Evolutionary conservation across 2,113 vertebrate species (phyloP).

Genomic region (Cygnus atratus): DNA sequence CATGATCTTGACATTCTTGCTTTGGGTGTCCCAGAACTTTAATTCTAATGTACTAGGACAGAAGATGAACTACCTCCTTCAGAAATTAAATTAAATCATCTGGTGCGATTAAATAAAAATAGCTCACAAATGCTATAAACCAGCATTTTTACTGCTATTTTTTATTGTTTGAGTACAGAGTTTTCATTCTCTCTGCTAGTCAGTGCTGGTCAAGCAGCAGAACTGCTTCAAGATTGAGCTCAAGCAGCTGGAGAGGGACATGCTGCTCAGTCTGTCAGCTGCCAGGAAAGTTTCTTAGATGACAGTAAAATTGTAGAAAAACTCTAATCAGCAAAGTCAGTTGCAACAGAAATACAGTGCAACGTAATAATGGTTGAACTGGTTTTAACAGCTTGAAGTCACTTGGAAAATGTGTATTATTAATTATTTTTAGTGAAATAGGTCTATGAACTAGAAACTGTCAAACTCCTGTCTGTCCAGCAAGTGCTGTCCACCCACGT

Average conservation of each 20-base stretch:
- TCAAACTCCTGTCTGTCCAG: background rate
- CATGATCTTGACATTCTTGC: background rate
- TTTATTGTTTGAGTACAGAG: background rate
- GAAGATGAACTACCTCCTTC: background rate
- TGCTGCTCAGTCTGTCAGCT: slow-evolving; percentile 80
- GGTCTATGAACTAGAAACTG: background rate
- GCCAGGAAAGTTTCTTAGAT: slow-evolving; percentile 81
- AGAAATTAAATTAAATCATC: background rate
- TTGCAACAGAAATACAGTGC: slow-evolving; percentile 76
- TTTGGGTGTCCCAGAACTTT: background rate
- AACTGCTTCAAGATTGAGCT: slow-evolving; percentile 84
- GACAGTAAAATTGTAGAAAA: slow-evolving; percentile 83
- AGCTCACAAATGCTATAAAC: background rate
- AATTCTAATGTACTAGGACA: background rate
- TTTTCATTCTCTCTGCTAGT: slow-evolving; percentile 43
- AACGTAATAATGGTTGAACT: slow-evolving; percentile 67
- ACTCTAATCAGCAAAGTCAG: slow-evolving; percentile 80
- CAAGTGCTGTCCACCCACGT: background rate
- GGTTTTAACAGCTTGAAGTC: background rate
- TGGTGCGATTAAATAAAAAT: background rate
- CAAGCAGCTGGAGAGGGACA: slow-evolving; percentile 79
- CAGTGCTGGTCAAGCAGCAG: slow-evolving; percentile 82
- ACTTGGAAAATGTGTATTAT: background rate
- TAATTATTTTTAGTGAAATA: background rate
- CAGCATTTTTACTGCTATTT: background rate